These are phyloP conservation scores for Pachydiplax longipennis DNA, from an alignment of 2,888 invertebrate genomes.

Conservation along the genomic window DNA sequence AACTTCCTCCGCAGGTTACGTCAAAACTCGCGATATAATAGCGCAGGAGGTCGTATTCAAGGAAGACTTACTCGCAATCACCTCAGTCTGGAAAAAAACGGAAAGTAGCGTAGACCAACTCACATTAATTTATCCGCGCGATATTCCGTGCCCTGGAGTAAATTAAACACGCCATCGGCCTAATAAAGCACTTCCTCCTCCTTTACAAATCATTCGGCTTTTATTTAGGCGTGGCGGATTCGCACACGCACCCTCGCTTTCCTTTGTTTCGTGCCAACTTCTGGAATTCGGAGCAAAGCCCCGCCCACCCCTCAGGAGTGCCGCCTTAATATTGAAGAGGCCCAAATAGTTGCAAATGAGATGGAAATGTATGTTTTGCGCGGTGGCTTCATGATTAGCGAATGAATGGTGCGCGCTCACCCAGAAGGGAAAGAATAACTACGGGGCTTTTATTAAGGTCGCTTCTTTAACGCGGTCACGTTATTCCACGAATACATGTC, in stretches of 20 bases:
- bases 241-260: neutral
- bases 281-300: neutral
- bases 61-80: too few species aligned
- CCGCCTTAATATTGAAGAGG: neutral
- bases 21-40: too few species aligned
- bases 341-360: neutral
- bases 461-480: neutral
- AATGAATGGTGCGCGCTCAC: neutral
- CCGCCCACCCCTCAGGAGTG: neutral
- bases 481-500: neutral
- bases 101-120: too few species aligned
- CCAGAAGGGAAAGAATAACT: neutral
- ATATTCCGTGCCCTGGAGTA: neutral
- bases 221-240: neutral
- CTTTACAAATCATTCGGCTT: neutral
- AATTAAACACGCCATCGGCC: neutral
- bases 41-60: too few species aligned
- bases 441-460: neutral
- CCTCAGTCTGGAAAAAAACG: too few species aligned
- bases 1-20: too few species aligned
- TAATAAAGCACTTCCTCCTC: neutral
- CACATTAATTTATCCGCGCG: neutral
- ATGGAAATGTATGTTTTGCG: neutral
- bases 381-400: neutral
- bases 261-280: neutral